Percentiles rank a stretch among this genome's conserved stretches.
Evolutionary conservation across 2,113 vertebrate genomes (phyloP).

Genomic region (Petromus typicus): DNA sequence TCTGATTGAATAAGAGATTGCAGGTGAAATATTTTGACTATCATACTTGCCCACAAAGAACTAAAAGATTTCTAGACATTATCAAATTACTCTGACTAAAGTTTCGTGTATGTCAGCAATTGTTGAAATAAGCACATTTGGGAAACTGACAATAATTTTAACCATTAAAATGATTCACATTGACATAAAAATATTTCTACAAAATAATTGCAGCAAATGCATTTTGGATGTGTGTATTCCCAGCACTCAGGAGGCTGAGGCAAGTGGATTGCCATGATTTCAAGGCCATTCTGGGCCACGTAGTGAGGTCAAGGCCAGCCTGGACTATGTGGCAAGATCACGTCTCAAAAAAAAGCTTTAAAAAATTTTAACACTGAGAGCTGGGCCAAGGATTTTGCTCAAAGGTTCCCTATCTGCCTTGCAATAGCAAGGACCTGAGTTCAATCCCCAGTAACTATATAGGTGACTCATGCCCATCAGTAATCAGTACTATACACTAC

Average conservation of each 20-base stretch:
- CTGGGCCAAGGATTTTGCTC: too few species aligned
- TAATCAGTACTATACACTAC: too few species aligned
- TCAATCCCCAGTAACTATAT: too few species aligned
- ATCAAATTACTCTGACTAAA: conserved; percentile 61
- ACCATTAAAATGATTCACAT: conserved; percentile 47
- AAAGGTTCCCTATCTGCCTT: too few species aligned
- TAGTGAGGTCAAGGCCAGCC: neutral
- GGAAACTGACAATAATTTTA: conserved; percentile 31
- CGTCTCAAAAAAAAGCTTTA: neutral
- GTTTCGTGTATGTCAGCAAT: conserved; percentile 52
- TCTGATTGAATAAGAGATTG: conserved; percentile 8
- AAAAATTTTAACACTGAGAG: neutral
- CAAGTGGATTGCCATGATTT: neutral
- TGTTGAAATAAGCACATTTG: conserved; percentile 38
- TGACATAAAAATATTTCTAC: conserved; percentile 53
- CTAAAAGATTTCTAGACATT: conserved; percentile 62
- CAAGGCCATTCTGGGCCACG: neutral
- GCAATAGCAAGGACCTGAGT: too few species aligned
- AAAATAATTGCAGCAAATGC: conserved; percentile 50
- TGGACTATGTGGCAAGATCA: neutral
- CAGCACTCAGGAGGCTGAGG: neutral
- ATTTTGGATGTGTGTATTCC: neutral
- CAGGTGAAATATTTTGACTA: conserved; percentile 57
- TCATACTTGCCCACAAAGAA: conserved; percentile 50
- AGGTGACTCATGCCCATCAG: too few species aligned